These are phyloP conservation scores for Drosophila albomicans DNA, from an alignment of 1,140 invertebrate species.

Conservation along the genomic window DNA sequence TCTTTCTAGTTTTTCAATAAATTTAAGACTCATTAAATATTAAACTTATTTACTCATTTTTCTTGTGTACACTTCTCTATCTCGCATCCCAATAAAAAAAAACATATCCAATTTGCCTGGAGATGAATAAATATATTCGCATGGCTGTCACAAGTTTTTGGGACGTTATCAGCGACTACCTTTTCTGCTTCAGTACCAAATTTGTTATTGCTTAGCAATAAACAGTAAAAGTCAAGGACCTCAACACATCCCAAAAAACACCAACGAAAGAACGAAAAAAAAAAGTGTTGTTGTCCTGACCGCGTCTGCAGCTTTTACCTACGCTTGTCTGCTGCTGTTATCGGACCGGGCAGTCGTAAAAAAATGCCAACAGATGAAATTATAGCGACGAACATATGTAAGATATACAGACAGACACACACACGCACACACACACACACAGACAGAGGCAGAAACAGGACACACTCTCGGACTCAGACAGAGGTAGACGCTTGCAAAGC, in stretches of 20 bases:
- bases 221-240: constrained; percentile 62
- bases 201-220: constrained; percentile 32
- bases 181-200: constrained; percentile 16
- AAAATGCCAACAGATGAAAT: constrained; percentile 66
- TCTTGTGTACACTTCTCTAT: neutral
- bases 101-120: constrained; percentile 12
- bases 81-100: neutral
- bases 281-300: constrained; percentile 27
- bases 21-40: neutral
- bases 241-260: constrained; percentile 1
- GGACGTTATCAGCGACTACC: constrained; percentile 25
- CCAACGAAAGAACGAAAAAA: constrained; percentile 1
- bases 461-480: neutral
- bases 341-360: constrained; percentile 62
- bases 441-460: constrained; percentile 34
- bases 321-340: constrained; percentile 60
- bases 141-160: constrained; percentile 6
- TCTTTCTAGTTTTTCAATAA: too few species aligned
- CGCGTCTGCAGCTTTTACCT: constrained; percentile 32
- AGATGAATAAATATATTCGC: constrained; percentile 3
- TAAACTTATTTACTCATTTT: neutral
- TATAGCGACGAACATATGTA: constrained; percentile 56
- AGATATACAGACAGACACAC: neutral
- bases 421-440: neutral
- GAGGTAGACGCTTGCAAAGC: constrained; percentile 60